Percentiles rank a stretch among this genome's conserved stretches.
Conservation (phyloP, 2,888 invertebrate genomes). For the Macaria notata region DNA sequence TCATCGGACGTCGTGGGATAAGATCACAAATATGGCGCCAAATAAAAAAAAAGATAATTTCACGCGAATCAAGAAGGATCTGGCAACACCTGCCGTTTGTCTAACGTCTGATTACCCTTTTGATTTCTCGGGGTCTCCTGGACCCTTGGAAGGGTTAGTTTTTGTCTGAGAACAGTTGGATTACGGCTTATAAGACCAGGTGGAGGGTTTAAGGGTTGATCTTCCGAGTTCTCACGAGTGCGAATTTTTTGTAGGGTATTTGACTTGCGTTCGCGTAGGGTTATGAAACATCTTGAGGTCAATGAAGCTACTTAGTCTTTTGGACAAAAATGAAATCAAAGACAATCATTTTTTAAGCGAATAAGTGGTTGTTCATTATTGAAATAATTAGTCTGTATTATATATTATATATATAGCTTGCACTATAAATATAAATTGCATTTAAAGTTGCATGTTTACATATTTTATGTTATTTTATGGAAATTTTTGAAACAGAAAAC, state of each 20-base stretch:
- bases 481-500: no score
- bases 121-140: constrained; percentile 48
- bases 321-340: neutral
- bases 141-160: constrained; percentile 64
- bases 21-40: constrained; percentile 47
- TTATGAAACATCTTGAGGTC: constrained; percentile 22
- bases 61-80: constrained; percentile 76
- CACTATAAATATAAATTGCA: no score
- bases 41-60: constrained; percentile 65
- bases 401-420: no score
- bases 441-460: no score
- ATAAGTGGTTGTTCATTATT: no score
- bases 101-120: constrained; percentile 61
- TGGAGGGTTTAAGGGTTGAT: constrained; percentile 46
- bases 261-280: constrained; percentile 25
- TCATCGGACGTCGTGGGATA: constrained; percentile 68
- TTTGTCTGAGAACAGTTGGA: constrained; percentile 64
- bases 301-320: constrained; percentile 8
- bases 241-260: constrained; percentile 25
- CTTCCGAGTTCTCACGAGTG: constrained; percentile 70
- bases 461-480: no score
- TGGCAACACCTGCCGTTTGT: constrained; percentile 70
- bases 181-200: constrained; percentile 67
- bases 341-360: neutral
- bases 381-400: no score